Conservation (phyloP, 1,140 invertebrate species). For the Drosophila kanapiae region DNA sequence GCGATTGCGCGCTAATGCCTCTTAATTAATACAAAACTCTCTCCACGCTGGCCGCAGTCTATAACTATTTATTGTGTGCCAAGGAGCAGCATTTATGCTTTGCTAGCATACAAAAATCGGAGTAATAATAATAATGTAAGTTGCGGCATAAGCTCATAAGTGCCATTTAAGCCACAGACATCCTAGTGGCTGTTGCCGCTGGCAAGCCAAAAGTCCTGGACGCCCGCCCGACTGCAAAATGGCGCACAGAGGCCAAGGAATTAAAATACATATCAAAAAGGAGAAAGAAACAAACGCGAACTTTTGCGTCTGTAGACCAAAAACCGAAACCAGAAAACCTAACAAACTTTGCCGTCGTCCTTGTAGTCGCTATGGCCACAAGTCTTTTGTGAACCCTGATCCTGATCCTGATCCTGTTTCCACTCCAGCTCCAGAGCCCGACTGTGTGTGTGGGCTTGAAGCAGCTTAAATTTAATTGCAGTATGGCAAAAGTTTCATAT, state of each 20-base stretch:
- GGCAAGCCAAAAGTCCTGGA: slow-evolving; percentile 55
- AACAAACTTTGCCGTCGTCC: slow-evolving; percentile 70
- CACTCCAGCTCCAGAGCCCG: neutral
- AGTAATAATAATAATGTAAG: slow-evolving; percentile 84
- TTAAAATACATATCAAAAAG: slow-evolving; percentile 82
- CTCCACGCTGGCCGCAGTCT: slow-evolving; percentile 44
- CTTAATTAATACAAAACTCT: slow-evolving; percentile 72
- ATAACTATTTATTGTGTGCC: slow-evolving; percentile 76
- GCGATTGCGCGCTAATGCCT: slow-evolving; percentile 47
- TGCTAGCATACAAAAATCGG: slow-evolving; percentile 54
- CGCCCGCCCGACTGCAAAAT: slow-evolving; percentile 60
- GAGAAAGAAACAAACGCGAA: slow-evolving; percentile 71
- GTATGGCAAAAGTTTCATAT: slow-evolving; percentile 67
- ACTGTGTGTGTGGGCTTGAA: slow-evolving; percentile 50
- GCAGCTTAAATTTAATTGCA: slow-evolving; percentile 83
- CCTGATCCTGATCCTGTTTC: slow-evolving; percentile 30
- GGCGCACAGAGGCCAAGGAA: slow-evolving; percentile 70
- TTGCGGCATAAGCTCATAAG: slow-evolving; percentile 83
- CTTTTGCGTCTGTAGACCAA: slow-evolving; percentile 71
- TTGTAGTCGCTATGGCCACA: slow-evolving; percentile 54
- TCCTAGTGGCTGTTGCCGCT: slow-evolving; percentile 40
- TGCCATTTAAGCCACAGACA: slow-evolving; percentile 81
- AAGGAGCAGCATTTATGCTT: slow-evolving; percentile 27
- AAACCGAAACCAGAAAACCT: slow-evolving; percentile 63
- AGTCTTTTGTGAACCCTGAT: slow-evolving; percentile 59